A percentile compares a stretch with the other conserved stretches of the same genome.
Evolutionary conservation across 1,140 invertebrate genomes (phyloP).

Genomic region (Homalodisca vitripennis): DNA sequence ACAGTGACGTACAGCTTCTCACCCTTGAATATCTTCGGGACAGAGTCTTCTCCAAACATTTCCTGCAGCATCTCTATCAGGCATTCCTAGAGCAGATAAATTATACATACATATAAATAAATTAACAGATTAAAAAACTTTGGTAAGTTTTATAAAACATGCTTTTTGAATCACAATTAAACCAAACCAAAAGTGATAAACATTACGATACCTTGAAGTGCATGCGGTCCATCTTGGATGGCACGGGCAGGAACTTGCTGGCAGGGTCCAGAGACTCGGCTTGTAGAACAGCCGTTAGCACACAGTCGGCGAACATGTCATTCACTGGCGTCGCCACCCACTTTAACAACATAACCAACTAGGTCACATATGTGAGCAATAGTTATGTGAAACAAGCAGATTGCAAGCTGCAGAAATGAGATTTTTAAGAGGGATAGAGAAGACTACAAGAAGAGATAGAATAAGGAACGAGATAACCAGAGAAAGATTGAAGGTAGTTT

Average conservation of each 20-base stretch:
- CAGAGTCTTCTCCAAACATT: constrained; percentile 92
- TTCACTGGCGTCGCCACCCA: constrained; percentile 94
- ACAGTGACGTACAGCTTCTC: constrained; percentile 85
- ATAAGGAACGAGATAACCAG: no score
- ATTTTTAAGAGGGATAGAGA: no score
- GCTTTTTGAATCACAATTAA: no score
- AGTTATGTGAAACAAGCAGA: no score
- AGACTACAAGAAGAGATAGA: no score
- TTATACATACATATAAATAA: no score
- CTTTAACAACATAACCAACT: constrained; percentile 56
- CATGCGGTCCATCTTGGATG: constrained; percentile 75
- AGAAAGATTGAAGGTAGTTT: no score
- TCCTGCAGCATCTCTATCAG: constrained; percentile 90
- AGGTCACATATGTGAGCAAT: no score
- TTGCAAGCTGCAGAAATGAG: no score
- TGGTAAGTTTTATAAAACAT: no score
- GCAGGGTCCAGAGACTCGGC: constrained; percentile 64
- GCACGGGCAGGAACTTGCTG: constrained; percentile 58
- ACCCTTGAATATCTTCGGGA: constrained; percentile 93
- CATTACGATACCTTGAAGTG: constrained; percentile 94
- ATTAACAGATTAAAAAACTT: no score
- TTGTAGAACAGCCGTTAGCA: constrained; percentile 79
- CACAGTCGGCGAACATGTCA: constrained; percentile 97
- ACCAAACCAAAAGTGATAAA: no score
- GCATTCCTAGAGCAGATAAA: constrained; percentile 66